These are phyloP conservation scores for Micropoecilia bifurca DNA, from an alignment of 2,797 vertebrate genomes.

Conservation along the genomic window DNA sequence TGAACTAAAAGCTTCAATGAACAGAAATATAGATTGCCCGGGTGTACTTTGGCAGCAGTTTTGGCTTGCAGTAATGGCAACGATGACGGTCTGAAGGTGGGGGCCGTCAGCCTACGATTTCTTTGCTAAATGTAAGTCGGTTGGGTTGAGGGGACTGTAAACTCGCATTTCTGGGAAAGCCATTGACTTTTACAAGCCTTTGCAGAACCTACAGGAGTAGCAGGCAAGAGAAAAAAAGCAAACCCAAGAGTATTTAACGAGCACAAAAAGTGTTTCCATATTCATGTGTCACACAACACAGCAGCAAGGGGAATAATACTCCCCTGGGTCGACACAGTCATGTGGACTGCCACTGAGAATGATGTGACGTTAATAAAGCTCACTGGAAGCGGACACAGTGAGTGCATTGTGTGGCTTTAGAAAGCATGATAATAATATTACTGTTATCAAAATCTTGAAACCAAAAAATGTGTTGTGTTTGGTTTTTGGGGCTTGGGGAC, in stretches of 20 bases:
- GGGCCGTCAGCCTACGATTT: slow-evolving; percentile 52
- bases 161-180: slow-evolving; percentile 82
- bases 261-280: slow-evolving; percentile 81
- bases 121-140: slow-evolving; percentile 77
- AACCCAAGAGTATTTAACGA: slow-evolving; percentile 80
- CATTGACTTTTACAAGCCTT: slow-evolving; percentile 81
- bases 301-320: slow-evolving; percentile 55
- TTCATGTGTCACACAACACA: slow-evolving; percentile 76
- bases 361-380: slow-evolving; percentile 68
- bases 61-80: slow-evolving; percentile 38
- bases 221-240: slow-evolving; percentile 55
- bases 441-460: slow-evolving; percentile 48
- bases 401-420: slow-evolving; percentile 55
- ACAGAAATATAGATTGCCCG: slow-evolving; percentile 63
- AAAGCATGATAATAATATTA: slow-evolving; percentile 61
- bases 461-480: slow-evolving; percentile 40
- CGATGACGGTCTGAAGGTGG: slow-evolving; percentile 60
- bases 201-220: slow-evolving; percentile 70
- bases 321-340: slow-evolving; percentile 61
- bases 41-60: slow-evolving; percentile 68
- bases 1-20: slow-evolving; percentile 65
- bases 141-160: slow-evolving; percentile 78
- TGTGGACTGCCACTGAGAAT: slow-evolving; percentile 50
- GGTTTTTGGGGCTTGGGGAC: slow-evolving; percentile 21
- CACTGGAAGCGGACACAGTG: slow-evolving; percentile 63